Base-by-base conservation (phyloP, 2,888 invertebrate species). In the Athripsodes cinereus region DNA sequence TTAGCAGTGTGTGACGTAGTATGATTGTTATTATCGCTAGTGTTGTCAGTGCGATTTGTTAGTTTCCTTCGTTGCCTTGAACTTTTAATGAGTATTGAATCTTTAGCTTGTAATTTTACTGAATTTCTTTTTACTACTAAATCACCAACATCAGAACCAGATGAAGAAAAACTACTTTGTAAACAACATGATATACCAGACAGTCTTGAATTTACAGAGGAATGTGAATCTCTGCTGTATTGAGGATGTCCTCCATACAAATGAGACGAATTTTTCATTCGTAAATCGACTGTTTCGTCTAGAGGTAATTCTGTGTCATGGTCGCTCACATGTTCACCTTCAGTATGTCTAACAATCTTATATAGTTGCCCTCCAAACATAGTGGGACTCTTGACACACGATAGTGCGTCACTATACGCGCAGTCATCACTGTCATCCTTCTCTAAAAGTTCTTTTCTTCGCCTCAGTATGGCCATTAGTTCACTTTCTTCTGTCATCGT, bases 141-240 rank as follows among this genome's bases (percentile, higher is more conserved):
- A 18, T 21, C 48, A 10, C 48, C 19, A 50, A 2, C 6, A 16
- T 22, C 22, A n/a, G 22, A 50, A 50, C 3, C 6, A 11, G 68
- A 74, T n/a, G n/a, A n/a, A 67, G 78, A 77, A 59, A 72, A 57
- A 26, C 57, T 57, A 35, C 44, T 47, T 1, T 31, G 22, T 26
- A 18, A 46, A 10, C 52, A 69, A 68, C 76, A 76, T 18, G 78
- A 78, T 59, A 74, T 71, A 64, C 76, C 76, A 6, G 78, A 78
- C 65, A 78, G 68, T 66, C 76, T 73, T 1, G 78, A 79, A 70
- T 79, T 79, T 66, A 79, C 76, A 63, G 78, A 79, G 60, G 76
- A 71, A 64, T 74, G 76, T 16, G 78, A 78, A 68, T 76, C 73
- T 63, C 77, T 72, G 46, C 53, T 61, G 13, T 8, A n/a, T 5